These are phyloP conservation scores for Oreortyx pictus DNA, from an alignment of 2,797 vertebrate species.

Conservation along the genomic window DNA sequence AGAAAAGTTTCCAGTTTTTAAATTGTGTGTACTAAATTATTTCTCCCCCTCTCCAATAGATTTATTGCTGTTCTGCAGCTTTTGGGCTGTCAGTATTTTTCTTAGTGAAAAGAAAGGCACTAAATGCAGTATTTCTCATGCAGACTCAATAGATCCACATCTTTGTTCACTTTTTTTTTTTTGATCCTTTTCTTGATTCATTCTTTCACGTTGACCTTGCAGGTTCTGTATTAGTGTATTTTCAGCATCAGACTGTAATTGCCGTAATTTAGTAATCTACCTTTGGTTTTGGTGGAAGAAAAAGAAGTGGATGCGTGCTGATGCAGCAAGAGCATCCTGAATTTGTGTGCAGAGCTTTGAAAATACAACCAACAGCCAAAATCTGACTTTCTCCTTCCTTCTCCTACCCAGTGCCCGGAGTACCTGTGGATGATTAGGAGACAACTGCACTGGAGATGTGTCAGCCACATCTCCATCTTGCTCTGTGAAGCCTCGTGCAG, in stretches of 20 bases:
- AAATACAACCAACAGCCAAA: background rate
- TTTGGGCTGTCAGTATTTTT: background rate
- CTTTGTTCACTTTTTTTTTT: slow-evolving; percentile 1
- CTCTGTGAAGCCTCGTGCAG: background rate
- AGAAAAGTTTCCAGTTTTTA: background rate
- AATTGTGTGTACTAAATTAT: no score
- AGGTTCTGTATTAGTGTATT: background rate
- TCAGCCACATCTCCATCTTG: background rate
- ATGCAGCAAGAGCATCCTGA: background rate
- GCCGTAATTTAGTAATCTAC: background rate
- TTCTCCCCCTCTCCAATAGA: background rate
- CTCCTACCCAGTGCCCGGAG: background rate
- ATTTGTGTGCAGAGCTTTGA: background rate
- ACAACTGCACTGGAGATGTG: background rate
- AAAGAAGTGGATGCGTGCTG: background rate
- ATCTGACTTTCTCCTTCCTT: background rate
- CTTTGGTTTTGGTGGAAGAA: background rate
- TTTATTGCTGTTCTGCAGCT: background rate
- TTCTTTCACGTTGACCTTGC: slow-evolving; percentile 5
- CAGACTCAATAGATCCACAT: background rate
- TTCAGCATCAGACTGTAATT: background rate
- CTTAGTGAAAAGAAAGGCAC: background rate
- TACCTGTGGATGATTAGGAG: background rate
- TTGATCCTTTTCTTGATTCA: background rate
- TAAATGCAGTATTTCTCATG: background rate